Percentiles rank a stretch among this genome's conserved stretches.
Evolutionary conservation across 2,888 invertebrate genomes (phyloP).

Genomic region (Muschampia plurimacula): DNA sequence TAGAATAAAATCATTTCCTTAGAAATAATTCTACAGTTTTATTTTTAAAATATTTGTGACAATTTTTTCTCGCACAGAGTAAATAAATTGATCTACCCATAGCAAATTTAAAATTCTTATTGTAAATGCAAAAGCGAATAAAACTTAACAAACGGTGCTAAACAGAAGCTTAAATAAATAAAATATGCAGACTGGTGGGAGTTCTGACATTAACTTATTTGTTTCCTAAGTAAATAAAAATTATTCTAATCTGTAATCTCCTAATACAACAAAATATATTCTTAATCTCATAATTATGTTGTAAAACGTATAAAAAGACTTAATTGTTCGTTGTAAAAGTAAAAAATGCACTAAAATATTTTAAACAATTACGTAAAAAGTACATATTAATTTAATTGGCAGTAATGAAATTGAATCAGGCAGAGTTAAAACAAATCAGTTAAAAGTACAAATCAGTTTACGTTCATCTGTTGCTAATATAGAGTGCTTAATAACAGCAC

Average conservation of each 20-base stretch:
- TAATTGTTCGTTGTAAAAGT: constrained; percentile 18
- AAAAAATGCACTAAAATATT: constrained; percentile 27
- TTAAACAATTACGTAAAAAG: not conserved
- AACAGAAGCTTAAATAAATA: constrained; percentile 21
- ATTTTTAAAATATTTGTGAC: not conserved
- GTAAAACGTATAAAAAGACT: constrained; percentile 24
- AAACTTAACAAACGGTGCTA: constrained; percentile 4
- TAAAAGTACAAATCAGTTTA: no score
- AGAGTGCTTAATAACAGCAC: no score
- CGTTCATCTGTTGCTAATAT: no score
- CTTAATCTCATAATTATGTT: constrained; percentile 23
- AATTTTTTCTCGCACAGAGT: not conserved
- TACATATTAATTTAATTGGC: not conserved
- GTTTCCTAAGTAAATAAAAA: constrained; percentile 15
- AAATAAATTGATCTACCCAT: constrained; percentile 3
- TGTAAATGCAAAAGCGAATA: constrained; percentile 24
- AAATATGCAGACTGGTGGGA: constrained; percentile 42
- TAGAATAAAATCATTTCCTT: not conserved
- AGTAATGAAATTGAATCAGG: not conserved
- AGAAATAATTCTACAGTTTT: not conserved
- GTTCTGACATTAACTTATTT: constrained; percentile 20
- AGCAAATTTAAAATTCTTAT: constrained; percentile 6
- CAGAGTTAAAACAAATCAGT: not conserved
- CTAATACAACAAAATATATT: constrained; percentile 23
- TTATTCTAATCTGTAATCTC: constrained; percentile 7